Base-by-base conservation (phyloP, 2,113 vertebrate genomes). In the Zeus faber region DNA sequence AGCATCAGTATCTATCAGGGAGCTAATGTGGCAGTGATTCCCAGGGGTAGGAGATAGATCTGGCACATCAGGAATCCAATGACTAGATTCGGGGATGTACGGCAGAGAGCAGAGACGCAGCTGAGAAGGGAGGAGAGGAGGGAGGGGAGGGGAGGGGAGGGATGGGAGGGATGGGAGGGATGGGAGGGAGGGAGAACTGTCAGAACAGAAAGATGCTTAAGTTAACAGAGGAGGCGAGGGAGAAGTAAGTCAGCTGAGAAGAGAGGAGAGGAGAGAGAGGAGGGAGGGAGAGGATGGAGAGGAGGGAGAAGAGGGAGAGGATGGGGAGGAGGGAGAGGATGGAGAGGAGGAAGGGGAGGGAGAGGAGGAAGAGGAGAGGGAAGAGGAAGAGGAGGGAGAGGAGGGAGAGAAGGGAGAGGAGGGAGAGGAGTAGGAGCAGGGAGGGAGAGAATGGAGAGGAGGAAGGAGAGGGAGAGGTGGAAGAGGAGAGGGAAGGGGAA, bases 11-110 rank as follows among this genome's bases (percentile, higher is more conserved):
- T 87, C 72, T 65, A 81, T 86, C 77, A 86, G 66, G 60, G 56
- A 66, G 72, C 75, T 85, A 87, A 86, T 81, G 78, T 81, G 81
- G 72, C 74, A 74, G 77, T 73, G 74, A 82, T 74, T 85, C 81
- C 74, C 78, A 62, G 49, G 65, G 75, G 77, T 7, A 16, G 74
- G 49, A 60, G 72, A 79, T 65, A 58, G 62, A 83, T 85, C 71
- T 70, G 65, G 65, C 58, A 54, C 61, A 59, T 53, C 52, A 54
- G 58, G 44, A 67, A 72, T 46, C 40, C 57, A 74, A 65, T 75
- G 77, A 71, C 51, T 62, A 51, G 61, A 76, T 54, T 68, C 49
- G 54, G 49, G 53, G 58, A 61, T 54, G 39, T 52, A 62, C 43
- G 24, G 54, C 37, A 64, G 44, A 55, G 25, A 50, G 40, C 35